phyloP scores from a whole-genome alignment of 1,140 invertebrate species.

The Lepidurus packardi region DNA sequence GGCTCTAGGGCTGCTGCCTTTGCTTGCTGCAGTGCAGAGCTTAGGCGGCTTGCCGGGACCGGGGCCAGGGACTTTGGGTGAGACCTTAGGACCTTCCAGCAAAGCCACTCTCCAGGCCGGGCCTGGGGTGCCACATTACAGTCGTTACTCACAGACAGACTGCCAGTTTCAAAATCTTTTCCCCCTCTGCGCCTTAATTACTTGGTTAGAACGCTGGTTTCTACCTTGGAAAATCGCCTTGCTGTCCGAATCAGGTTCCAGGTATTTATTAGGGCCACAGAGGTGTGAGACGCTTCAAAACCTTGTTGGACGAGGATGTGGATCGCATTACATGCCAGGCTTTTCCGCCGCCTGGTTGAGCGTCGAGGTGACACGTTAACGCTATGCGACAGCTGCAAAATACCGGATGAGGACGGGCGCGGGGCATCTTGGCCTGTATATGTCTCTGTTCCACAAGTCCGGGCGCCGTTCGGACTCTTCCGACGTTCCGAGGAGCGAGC shows the following conservation, averaged over 20 bases:
- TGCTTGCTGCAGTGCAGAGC: neutral
- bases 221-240: neutral
- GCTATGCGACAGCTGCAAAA: conserved; percentile 12
- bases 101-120: conserved; percentile 3
- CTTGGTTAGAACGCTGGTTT: neutral
- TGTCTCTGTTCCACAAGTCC: too few species aligned
- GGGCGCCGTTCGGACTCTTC: neutral
- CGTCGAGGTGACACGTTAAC: conserved; percentile 10
- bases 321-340: neutral
- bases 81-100: neutral
- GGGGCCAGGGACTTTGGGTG: neutral
- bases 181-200: neutral
- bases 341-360: neutral
- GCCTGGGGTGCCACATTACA: conserved; percentile 9
- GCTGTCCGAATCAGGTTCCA: neutral
- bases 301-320: neutral
- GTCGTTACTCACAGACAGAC: neutral
- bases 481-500: neutral
- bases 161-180: neutral
- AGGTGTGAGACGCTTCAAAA: neutral
- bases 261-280: neutral
- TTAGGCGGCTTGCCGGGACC: conserved; percentile 2
- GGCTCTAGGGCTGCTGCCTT: conserved; percentile 1
- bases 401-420: neutral
- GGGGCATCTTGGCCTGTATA: neutral